Percentiles rank a stretch among this genome's conserved stretches.
phyloP scores from a whole-genome alignment of 2,113 vertebrate genomes.

The Oxygymnocypris stewartii region DNA sequence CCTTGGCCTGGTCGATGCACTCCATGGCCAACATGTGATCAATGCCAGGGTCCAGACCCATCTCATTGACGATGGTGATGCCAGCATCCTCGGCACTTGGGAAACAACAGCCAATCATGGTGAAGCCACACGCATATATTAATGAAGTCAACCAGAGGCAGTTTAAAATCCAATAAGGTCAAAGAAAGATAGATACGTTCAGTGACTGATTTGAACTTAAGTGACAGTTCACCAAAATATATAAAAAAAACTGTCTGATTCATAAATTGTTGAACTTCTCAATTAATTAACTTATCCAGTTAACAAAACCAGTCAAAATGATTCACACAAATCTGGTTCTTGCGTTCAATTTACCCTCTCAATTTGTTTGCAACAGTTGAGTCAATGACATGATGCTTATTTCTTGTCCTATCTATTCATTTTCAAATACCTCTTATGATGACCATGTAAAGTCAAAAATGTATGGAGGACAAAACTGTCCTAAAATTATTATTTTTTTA shows the following conservation, averaged over 20 bases:
- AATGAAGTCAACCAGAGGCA: constrained; percentile 20
- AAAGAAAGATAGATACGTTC: neutral
- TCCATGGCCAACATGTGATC: constrained; percentile 99
- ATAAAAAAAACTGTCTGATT: neutral
- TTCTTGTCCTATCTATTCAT: neutral
- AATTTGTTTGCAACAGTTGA: too few relatives aligned
- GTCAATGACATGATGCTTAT: too few relatives aligned
- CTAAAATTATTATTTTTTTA: too few relatives aligned
- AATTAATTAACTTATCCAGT: neutral
- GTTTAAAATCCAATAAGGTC: neutral
- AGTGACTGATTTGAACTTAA: neutral
- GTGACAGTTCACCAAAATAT: neutral
- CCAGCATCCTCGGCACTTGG: constrained; percentile 86
- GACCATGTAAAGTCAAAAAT: neutral
- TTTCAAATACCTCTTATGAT: neutral
- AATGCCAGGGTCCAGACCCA: constrained; percentile 97
- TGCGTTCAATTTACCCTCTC: too few relatives aligned
- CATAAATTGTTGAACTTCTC: neutral
- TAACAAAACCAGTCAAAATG: neutral
- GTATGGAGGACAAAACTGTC: too few relatives aligned
- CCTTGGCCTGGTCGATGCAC: constrained; percentile 90
- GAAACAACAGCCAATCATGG: constrained; percentile 41
- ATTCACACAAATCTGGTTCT: neutral
- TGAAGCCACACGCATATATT: neutral
- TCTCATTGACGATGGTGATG: constrained; percentile 88